Percentiles rank a stretch among this genome's conserved stretches.
Evolutionary conservation across 1,140 invertebrate genomes (phyloP).

Genomic region (Hyposmocoma kahamanoa): DNA sequence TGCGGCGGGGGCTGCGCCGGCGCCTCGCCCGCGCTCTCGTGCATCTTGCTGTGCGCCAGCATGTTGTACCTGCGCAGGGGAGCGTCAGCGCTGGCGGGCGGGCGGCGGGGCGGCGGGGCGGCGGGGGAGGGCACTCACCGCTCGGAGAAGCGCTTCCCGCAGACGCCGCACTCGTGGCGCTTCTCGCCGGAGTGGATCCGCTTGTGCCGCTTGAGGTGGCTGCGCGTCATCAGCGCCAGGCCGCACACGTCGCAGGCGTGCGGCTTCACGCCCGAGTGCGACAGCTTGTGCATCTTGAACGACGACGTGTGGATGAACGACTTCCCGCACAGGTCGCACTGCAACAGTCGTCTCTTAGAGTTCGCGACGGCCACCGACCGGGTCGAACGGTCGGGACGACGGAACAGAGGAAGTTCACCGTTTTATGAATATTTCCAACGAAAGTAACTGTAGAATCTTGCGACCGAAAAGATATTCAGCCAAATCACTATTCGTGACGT

Average conservation of each 20-base stretch:
- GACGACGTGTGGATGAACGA: constrained; percentile 81
- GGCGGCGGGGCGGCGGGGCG: constrained; percentile 75
- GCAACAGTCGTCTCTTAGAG: too few species aligned
- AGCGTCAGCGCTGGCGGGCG: constrained; percentile 74
- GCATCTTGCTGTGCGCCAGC: constrained; percentile 43
- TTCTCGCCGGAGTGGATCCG: constrained; percentile 78
- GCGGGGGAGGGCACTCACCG: constrained; percentile 39
- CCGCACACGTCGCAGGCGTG: constrained; percentile 77
- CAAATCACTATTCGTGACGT: too few species aligned
- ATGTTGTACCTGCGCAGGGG: constrained; percentile 43
- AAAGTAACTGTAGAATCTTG: too few species aligned
- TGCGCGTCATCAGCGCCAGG: constrained; percentile 75
- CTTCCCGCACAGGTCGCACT: constrained; percentile 81
- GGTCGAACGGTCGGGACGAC: too few species aligned
- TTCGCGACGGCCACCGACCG: too few species aligned
- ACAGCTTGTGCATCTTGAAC: constrained; percentile 79
- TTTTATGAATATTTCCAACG: too few species aligned
- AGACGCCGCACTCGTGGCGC: constrained; percentile 74
- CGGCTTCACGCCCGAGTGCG: constrained; percentile 77
- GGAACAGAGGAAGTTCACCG: too few species aligned
- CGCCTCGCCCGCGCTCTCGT: constrained; percentile 16
- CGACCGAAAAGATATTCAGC: too few species aligned
- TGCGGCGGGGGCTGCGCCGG: constrained; percentile 4
- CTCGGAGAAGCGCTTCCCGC: constrained; percentile 78
- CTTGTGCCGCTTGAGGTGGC: constrained; percentile 79